Evolutionary conservation across 2,888 invertebrate species (phyloP).

Genomic region (Dromius quadrimaculatus): DNA sequence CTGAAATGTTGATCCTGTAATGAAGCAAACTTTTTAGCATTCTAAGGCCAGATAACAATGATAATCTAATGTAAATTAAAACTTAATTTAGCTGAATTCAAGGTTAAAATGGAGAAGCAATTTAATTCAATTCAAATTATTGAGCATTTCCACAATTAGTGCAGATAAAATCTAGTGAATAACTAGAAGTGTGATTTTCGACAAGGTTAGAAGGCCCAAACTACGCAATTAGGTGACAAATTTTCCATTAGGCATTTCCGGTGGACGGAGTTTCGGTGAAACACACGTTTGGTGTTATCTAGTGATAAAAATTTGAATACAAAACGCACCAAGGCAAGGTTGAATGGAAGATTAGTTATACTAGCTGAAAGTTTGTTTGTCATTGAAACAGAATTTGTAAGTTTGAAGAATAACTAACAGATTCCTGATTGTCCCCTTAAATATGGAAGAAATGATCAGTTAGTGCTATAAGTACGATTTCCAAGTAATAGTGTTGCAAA

Average conservation of each 20-base stretch:
- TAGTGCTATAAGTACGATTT: too few relatives aligned
- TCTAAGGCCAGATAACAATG: conserved; percentile 13
- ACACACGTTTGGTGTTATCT: background rate
- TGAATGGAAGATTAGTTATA: too few relatives aligned
- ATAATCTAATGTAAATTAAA: conserved; percentile 1
- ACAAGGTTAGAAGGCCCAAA: background rate
- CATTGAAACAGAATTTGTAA: too few relatives aligned
- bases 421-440: too few relatives aligned
- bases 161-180: background rate
- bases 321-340: too few relatives aligned
- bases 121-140: background rate
- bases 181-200: background rate
- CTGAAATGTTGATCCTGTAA: too few relatives aligned
- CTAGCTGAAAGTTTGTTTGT: too few relatives aligned
- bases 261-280: background rate
- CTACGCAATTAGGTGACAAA: background rate
- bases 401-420: too few relatives aligned
- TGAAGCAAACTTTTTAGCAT: too few relatives aligned
- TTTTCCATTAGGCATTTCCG: background rate
- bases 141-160: background rate
- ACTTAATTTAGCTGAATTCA: conserved; percentile 10
- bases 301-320: too few relatives aligned
- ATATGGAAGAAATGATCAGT: too few relatives aligned
- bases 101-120: background rate
- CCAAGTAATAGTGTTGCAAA: too few relatives aligned